These are phyloP conservation scores for Argynnis bischoffii DNA, from an alignment of 2,888 invertebrate species.

Conservation along the genomic window DNA sequence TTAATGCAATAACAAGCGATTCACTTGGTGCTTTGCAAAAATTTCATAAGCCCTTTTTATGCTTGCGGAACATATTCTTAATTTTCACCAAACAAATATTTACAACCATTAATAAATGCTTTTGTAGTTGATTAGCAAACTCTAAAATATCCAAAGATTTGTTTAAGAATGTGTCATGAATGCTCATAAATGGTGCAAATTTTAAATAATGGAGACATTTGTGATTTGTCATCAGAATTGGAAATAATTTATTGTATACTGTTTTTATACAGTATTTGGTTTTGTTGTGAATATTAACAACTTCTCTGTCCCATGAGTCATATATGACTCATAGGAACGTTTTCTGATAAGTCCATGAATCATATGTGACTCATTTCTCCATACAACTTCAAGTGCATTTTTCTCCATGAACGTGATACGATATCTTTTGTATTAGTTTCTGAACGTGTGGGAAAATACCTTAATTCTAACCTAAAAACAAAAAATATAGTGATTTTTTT, in stretches of 20 bases:
- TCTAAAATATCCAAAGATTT: constrained; percentile 35
- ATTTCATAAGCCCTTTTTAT: constrained; percentile 30
- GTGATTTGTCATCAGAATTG: constrained; percentile 3
- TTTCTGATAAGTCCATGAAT: too few species aligned
- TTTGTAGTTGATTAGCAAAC: constrained; percentile 14
- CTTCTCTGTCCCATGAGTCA: too few species aligned
- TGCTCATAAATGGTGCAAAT: constrained; percentile 23
- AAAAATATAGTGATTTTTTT: too few species aligned
- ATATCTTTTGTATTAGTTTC: too few species aligned
- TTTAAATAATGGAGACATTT: constrained; percentile 10
- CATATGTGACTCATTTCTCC: too few species aligned
- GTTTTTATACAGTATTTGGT: constrained; percentile 1
- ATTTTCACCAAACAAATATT: constrained; percentile 27
- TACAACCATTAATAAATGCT: constrained; percentile 17
- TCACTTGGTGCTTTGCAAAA: constrained; percentile 44
- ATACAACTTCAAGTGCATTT: too few species aligned
- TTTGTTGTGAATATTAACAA: constrained; percentile 23
- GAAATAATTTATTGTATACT: not conserved
- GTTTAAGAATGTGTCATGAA: constrained; percentile 32
- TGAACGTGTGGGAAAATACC: too few species aligned
- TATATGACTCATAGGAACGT: too few species aligned
- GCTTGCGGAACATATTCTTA: constrained; percentile 21
- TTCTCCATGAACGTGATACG: too few species aligned
- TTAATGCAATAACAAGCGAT: constrained; percentile 26
- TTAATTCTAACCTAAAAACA: too few species aligned